Conservation (phyloP, 2,888 invertebrate species). For the Trisateles emortualis region DNA sequence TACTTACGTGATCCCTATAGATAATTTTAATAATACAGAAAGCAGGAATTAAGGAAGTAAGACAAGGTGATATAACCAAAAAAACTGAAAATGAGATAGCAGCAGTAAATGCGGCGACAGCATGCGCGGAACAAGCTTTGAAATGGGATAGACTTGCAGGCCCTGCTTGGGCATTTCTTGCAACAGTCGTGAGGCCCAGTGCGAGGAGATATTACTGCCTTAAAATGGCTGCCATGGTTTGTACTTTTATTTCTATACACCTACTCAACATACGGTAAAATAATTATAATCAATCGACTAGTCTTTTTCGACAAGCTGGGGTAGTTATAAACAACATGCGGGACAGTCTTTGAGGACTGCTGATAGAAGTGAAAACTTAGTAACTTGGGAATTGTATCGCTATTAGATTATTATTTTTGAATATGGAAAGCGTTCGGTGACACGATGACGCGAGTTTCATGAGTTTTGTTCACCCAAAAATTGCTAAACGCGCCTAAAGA, state of each 20-base stretch:
- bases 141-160: conserved; percentile 69
- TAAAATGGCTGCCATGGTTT: conserved; percentile 68
- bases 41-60: neutral
- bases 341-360: no score
- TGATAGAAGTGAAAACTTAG: no score
- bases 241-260: conserved; percentile 15
- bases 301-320: no score
- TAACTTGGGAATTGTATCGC: no score
- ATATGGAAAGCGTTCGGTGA: no score
- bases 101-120: conserved; percentile 49
- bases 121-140: conserved; percentile 71
- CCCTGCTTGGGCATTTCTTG: conserved; percentile 71
- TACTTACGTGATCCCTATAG: neutral
- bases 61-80: conserved; percentile 22
- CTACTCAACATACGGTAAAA: neutral
- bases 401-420: no score
- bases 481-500: no score
- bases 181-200: conserved; percentile 60
- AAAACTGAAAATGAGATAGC: conserved; percentile 49
- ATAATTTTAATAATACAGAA: neutral
- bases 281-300: no score
- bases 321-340: no score
- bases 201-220: conserved; percentile 66
- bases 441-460: no score
- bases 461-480: no score